A percentile compares a stretch with the other conserved stretches of the same genome.
Conservation (phyloP, 2,113 vertebrate genomes). For the Forbesichthys agassizii region DNA sequence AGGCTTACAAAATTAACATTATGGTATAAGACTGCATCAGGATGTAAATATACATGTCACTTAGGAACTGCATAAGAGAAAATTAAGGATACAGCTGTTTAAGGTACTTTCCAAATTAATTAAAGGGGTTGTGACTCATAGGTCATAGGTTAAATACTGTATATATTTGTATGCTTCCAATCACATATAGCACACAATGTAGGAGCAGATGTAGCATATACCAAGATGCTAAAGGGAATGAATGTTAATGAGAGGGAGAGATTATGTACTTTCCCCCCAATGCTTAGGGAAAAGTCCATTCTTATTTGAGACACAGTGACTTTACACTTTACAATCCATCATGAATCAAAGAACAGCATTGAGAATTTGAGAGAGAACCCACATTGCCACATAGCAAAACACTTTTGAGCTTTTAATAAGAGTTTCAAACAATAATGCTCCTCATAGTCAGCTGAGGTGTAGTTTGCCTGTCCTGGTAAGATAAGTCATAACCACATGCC, state of each 20-base stretch:
- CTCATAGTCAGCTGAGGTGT: conserved; percentile 39
- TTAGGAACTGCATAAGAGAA: no score
- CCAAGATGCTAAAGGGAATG: conserved; percentile 64
- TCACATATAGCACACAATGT: conserved; percentile 74
- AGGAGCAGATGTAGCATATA: conserved; percentile 69
- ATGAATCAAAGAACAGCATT: conserved; percentile 22
- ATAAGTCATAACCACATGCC: conserved; percentile 43
- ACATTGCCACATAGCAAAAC: conserved; percentile 12
- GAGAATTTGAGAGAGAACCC: conserved; percentile 9
- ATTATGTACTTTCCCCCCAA: neutral
- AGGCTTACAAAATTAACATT: no score
- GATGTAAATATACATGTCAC: no score
- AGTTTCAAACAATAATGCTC: conserved; percentile 27
- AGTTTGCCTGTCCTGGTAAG: conserved; percentile 42
- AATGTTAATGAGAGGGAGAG: conserved; percentile 52
- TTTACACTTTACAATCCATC: conserved; percentile 34
- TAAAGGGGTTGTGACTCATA: neutral
- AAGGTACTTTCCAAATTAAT: no score
- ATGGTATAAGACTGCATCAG: no score
- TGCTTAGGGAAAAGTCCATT: conserved; percentile 28
- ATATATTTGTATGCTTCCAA: conserved; percentile 52
- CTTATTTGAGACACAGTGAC: conserved; percentile 22
- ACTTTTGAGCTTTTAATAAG: neutral
- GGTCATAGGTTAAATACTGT: conserved; percentile 20
- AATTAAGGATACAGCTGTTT: no score